These are phyloP conservation scores for Clarias gariepinus DNA, from an alignment of 2,113 vertebrate genomes.

Conservation along the genomic window DNA sequence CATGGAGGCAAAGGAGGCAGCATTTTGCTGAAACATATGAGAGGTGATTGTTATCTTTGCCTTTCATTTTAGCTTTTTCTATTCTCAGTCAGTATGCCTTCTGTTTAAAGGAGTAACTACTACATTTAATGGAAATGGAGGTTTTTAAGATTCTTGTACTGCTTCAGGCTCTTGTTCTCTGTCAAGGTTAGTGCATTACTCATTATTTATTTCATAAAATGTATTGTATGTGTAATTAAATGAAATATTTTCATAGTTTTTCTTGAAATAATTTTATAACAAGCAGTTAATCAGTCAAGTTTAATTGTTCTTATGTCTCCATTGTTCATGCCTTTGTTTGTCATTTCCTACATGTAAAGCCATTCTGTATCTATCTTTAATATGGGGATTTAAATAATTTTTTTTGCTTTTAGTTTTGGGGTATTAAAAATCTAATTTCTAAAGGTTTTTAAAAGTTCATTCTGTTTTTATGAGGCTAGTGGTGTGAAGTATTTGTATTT, in stretches of 20 bases:
- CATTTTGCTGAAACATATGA: not conserved
- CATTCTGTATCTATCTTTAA: not conserved
- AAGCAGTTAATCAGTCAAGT: not conserved
- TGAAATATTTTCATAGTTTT: not conserved
- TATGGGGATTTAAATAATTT: not conserved
- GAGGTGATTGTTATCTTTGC: not conserved
- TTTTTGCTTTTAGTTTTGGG: not conserved
- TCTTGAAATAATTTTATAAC: not conserved
- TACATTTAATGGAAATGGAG: conserved; percentile 26
- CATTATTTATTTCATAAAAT: not conserved
- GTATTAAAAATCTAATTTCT: not conserved
- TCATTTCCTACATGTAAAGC: not conserved
- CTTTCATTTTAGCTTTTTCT: not conserved
- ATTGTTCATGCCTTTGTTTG: not conserved
- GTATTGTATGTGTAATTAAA: not conserved
- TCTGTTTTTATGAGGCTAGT: not conserved
- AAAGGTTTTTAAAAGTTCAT: not conserved
- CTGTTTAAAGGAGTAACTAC: not conserved
- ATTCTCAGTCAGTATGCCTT: not conserved
- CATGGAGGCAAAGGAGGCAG: not conserved
- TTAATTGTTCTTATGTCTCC: not conserved
- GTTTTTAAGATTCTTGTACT: conserved; percentile 20
- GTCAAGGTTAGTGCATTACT: conserved; percentile 25
- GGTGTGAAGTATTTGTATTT: not conserved
- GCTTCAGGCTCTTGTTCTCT: conserved; percentile 31